Percentiles rank a stretch among this genome's conserved stretches.
phyloP scores from a whole-genome alignment of 92 coral and sea anemone genomes.

The Parazoanthus swiftii region DNA sequence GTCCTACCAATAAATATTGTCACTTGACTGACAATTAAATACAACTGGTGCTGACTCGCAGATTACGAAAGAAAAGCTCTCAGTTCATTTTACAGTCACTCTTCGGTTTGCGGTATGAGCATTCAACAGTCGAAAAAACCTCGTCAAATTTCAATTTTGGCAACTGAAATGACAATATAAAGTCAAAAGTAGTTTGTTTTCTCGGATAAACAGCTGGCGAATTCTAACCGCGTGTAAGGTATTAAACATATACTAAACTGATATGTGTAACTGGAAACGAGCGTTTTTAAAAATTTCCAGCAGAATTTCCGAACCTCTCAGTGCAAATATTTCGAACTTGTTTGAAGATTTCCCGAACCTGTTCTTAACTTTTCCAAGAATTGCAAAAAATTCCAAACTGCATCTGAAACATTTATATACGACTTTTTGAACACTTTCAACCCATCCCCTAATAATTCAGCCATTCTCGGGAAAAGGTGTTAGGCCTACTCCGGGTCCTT shows the following conservation, averaged over 20 bases:
- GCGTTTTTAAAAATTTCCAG: too few species aligned
- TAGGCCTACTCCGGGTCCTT: too few species aligned
- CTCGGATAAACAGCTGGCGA: not conserved
- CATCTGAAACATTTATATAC: too few species aligned
- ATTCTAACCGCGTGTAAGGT: not conserved
- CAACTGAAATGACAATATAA: not conserved
- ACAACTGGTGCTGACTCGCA: not conserved
- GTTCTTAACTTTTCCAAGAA: not conserved
- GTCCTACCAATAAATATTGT: slow-evolving; percentile 10
- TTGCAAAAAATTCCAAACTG: not conserved
- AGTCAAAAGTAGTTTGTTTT: not conserved
- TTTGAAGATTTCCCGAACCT: too few species aligned
- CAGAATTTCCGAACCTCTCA: not conserved
- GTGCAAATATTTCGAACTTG: too few species aligned
- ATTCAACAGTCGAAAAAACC: not conserved
- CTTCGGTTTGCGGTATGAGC: not conserved
- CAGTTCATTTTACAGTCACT: not conserved
- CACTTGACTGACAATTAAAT: slow-evolving; percentile 9
- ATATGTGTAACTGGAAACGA: not conserved
- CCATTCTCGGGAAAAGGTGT: too few species aligned
- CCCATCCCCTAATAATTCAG: too few species aligned
- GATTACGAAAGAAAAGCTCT: not conserved
- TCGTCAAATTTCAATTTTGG: not conserved
- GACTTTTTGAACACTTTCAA: too few species aligned
- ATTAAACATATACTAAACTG: too few species aligned